phyloP scores from a whole-genome alignment of 2,113 vertebrate genomes.

The Toxostoma redivivum region DNA sequence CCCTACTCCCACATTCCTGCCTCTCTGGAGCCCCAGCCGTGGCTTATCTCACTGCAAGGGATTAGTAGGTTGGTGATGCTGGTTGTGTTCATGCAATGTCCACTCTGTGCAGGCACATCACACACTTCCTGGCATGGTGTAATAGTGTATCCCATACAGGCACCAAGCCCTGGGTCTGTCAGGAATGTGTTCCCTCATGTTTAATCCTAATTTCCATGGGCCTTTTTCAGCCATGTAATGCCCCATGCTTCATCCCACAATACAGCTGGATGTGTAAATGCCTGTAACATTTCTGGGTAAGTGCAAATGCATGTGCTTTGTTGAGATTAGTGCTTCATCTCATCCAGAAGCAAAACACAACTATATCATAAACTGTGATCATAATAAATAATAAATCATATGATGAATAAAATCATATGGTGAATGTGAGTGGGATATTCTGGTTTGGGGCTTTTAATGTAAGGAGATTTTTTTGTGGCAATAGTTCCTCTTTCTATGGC shows the following conservation, averaged over 20 bases:
- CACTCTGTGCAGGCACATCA: neutral
- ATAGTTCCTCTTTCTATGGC: neutral
- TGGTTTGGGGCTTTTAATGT: neutral
- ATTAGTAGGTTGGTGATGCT: neutral
- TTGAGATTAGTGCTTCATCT: neutral
- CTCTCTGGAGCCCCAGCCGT: neutral
- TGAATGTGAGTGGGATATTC: neutral
- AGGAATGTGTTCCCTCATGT: neutral
- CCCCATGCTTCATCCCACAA: neutral
- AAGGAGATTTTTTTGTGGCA: neutral
- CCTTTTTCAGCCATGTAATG: neutral
- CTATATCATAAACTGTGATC: neutral
- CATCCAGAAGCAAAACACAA: neutral
- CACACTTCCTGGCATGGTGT: neutral
- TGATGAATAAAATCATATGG: neutral
- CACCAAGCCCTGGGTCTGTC: neutral
- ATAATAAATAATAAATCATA: neutral
- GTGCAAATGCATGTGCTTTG: neutral
- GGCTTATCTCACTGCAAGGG: neutral
- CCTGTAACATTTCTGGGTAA: neutral
- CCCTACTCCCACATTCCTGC: neutral
- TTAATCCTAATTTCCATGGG: neutral
- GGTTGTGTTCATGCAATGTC: neutral
- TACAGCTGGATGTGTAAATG: neutral
- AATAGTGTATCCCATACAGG: neutral